These are phyloP conservation scores for Protobothrops flavoviridis DNA, from an alignment of 2,113 vertebrate genomes.

Conservation along the genomic window DNA sequence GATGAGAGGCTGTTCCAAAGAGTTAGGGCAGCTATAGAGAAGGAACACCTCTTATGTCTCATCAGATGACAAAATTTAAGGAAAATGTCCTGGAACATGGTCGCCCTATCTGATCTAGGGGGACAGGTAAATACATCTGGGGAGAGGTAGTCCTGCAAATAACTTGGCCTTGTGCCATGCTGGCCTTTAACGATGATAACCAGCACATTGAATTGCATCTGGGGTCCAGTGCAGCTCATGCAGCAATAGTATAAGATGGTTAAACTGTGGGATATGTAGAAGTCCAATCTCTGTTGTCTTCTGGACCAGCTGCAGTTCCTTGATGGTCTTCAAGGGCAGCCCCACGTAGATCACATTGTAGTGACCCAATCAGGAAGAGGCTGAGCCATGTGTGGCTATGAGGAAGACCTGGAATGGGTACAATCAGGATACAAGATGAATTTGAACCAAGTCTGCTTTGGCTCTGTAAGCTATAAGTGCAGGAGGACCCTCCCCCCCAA, in stretches of 20 bases:
- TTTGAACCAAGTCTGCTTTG: background rate
- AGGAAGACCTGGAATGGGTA: background rate
- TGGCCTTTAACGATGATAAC: background rate
- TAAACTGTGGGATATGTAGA: background rate
- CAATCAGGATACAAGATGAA: background rate
- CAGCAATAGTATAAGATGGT: background rate
- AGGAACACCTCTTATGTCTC: background rate
- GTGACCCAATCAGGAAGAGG: background rate
- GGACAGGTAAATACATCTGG: background rate
- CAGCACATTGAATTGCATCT: background rate
- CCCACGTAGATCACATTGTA: background rate
- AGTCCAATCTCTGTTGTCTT: background rate
- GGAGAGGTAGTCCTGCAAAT: background rate
- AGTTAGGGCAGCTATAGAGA: background rate
- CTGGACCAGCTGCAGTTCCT: background rate
- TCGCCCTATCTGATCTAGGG: background rate
- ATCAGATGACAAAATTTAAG: background rate
- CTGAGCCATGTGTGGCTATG: background rate
- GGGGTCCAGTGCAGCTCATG: background rate
- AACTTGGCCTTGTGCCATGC: background rate
- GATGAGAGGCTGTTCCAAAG: background rate
- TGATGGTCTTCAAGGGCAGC: background rate
- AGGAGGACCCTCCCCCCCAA: background rate
- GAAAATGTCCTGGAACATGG: background rate
- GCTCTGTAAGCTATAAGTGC: background rate